These are phyloP conservation scores for Dioctria rufipes DNA, from an alignment of 2,888 invertebrate genomes.

Conservation along the genomic window DNA sequence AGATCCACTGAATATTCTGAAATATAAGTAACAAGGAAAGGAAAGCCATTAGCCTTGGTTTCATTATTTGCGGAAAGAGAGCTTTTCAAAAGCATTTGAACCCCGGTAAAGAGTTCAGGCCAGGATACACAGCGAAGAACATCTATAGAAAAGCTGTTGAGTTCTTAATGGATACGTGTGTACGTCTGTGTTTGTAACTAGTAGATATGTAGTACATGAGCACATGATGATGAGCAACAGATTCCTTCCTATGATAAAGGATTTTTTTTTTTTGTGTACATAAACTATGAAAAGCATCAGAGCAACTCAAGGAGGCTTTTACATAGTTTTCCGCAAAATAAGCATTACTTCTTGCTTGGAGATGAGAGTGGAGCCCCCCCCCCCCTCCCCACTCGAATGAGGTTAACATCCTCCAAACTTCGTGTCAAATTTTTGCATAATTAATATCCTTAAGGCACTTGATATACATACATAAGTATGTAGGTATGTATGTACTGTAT, in stretches of 20 bases:
- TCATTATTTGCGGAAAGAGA: neutral
- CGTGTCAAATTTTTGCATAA: conserved; percentile 49
- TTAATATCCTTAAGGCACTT: conserved; percentile 5
- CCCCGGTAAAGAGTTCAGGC: neutral
- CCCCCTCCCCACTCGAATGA: neutral
- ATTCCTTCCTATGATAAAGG: conserved; percentile 31
- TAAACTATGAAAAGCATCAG: neutral
- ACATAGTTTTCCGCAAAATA: too few relatives aligned
- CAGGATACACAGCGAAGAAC: too few relatives aligned
- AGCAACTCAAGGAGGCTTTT: neutral
- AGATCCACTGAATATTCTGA: conserved; percentile 59
- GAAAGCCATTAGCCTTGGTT: conserved; percentile 48
- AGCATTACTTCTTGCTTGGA: neutral
- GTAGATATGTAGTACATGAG: neutral
- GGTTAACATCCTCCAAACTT: conserved; percentile 32
- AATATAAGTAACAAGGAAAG: conserved; percentile 49
- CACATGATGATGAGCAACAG: conserved; percentile 25
- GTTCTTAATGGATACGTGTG: neutral
- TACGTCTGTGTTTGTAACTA: neutral
- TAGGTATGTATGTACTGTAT: too few relatives aligned
- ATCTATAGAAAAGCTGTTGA: conserved; percentile 15
- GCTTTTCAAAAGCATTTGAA: conserved; percentile 2
- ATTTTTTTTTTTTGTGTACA: neutral
- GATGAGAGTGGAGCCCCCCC: neutral
- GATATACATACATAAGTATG: too few relatives aligned